Conservation (phyloP, 2,888 invertebrate species). For the Eupithecia subumbrata region DNA sequence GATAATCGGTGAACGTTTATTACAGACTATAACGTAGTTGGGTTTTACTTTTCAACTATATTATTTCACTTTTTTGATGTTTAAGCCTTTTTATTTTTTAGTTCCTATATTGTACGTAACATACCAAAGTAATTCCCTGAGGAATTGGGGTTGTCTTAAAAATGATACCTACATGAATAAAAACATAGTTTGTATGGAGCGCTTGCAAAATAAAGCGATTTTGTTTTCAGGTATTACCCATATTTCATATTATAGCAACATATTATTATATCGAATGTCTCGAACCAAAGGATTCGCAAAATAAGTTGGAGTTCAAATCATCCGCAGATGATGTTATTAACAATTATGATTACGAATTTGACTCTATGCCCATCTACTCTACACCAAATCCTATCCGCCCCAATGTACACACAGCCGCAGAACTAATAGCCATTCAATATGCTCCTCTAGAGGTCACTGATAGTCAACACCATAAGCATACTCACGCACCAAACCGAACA, state of each 20-base stretch:
- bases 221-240: constrained; percentile 48
- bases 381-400: constrained; percentile 32
- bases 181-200: neutral
- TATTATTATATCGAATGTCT: constrained; percentile 33
- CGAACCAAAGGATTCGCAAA: constrained; percentile 42
- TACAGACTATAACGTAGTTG: neutral
- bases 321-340: neutral
- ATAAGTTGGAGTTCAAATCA: constrained; percentile 35
- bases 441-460: constrained; percentile 19
- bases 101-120: neutral
- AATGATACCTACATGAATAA: neutral
- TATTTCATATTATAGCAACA: constrained; percentile 41
- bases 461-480: neutral
- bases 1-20: neutral
- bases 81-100: too few relatives aligned
- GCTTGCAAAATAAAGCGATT: neutral
- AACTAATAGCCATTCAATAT: constrained; percentile 24
- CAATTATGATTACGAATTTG: neutral
- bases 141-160: neutral
- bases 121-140: neutral
- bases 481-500: constrained; percentile 2
- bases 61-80: too few relatives aligned
- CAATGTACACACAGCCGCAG: constrained; percentile 15
- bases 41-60: neutral
- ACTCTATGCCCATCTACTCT: constrained; percentile 45